Percentiles rank a stretch among this genome's conserved stretches.
phyloP scores from a whole-genome alignment of 1,140 invertebrate species.

The Leptopilina boulardi region DNA sequence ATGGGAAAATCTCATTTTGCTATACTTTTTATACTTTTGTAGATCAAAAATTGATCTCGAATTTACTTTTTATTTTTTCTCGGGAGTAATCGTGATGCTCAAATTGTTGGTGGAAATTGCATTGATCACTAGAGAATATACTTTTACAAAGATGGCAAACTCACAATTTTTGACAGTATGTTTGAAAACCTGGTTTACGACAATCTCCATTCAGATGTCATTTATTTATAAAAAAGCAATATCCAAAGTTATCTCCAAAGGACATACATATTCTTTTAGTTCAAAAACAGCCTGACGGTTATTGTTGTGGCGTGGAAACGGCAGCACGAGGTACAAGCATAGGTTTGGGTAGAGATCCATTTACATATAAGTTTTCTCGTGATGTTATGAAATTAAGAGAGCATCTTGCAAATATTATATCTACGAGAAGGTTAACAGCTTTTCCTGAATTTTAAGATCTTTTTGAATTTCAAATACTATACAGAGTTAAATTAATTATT shows the following conservation, averaged over 20 bases:
- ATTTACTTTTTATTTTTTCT: too few species aligned
- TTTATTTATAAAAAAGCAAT: background rate
- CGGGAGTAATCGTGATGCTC: background rate
- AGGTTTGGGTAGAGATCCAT: background rate
- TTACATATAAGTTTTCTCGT: background rate
- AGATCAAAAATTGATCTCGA: too few species aligned
- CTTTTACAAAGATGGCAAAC: background rate
- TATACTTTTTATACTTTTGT: too few species aligned
- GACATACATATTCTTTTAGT: background rate
- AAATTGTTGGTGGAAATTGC: too few species aligned
- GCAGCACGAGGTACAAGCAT: background rate
- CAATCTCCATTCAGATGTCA: background rate
- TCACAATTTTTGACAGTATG: background rate
- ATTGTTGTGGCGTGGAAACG: background rate
- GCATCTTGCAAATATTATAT: background rate
- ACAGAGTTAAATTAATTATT: too few species aligned
- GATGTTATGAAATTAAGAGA: background rate
- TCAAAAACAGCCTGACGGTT: background rate
- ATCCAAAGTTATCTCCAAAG: background rate
- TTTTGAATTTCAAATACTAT: too few species aligned
- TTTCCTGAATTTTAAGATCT: too few species aligned
- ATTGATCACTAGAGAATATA: background rate
- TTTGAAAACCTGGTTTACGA: background rate
- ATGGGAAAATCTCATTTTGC: too few species aligned
- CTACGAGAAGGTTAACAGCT: background rate